These are phyloP conservation scores for Paramormyrops hopkinsi DNA, from an alignment of 2,797 vertebrate species.

Conservation along the genomic window DNA sequence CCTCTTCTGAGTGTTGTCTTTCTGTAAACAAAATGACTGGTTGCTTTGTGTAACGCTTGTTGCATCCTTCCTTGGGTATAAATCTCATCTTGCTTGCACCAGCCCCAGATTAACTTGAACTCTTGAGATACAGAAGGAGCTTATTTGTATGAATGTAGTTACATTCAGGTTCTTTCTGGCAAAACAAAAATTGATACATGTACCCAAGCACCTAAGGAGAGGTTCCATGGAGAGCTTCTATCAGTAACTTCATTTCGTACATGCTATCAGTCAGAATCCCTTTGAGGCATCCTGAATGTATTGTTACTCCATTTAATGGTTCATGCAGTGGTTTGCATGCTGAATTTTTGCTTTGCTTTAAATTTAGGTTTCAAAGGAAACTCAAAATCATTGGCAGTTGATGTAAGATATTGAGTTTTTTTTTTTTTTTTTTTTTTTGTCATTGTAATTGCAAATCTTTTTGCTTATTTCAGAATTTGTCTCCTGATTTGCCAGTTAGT, in stretches of 20 bases:
- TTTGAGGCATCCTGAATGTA: not conserved
- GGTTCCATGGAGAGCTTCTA: not conserved
- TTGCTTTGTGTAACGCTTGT: not conserved
- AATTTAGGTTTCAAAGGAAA: not conserved
- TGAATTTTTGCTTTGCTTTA: not conserved
- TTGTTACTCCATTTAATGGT: not conserved
- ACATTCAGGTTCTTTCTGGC: slow-evolving; percentile 26
- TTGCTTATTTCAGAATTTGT: not conserved
- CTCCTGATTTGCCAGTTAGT: not conserved
- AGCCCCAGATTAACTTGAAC: slow-evolving; percentile 13
- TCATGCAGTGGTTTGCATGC: not conserved
- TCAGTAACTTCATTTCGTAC: not conserved
- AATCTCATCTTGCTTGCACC: not conserved
- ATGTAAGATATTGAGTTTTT: not conserved
- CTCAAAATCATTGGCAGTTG: not conserved
- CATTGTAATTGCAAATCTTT: not conserved
- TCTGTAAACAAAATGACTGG: slow-evolving; percentile 13
- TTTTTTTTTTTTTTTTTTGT: not conserved
- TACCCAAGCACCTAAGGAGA: not conserved
- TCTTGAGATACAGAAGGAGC: slow-evolving; percentile 2
- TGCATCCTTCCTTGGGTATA: not conserved
- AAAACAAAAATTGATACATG: not conserved
- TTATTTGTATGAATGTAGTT: slow-evolving; percentile 18
- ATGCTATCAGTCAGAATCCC: not conserved
- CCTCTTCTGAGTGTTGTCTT: not conserved